Evolutionary conservation across 2,113 vertebrate genomes (phyloP), one percentile per base, ranked within the genome.

Genomic region (Muntiacus muntjak): DNA sequence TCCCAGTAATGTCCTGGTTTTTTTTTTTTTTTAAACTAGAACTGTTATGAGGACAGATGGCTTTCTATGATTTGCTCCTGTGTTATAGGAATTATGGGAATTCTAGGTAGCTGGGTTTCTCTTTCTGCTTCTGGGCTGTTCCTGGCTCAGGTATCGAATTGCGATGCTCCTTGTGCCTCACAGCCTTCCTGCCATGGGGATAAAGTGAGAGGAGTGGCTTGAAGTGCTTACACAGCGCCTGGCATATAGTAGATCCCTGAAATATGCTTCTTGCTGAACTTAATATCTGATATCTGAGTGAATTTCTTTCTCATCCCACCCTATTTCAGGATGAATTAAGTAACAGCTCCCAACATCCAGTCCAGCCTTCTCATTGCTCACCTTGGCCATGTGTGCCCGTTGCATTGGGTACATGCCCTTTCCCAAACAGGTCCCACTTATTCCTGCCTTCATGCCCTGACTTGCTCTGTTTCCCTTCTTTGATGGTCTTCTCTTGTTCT

Each of bases 311-410:
- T 58, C 21, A 86, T 40, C 3, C 45, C 40, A 23, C 25, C 28
- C 4, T 84, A 11, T 58, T 86, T 89, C 45, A 50, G 1, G 8
- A 40, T 58, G 36, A 12, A 6, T 81, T 86, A 21, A 60, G 17
- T 10, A 28, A 45, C 14, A 15, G 19, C 19, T 62, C n/a, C 26
- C 14, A 3, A 1, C 0, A 0, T 16, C 55, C 9, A 40, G 28
- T 43, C 25, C 23, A 58, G 40, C 12, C 81, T 92, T 47, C 47
- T 86, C 12, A 26, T 33, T 89, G 23, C 5, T 90, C 36, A 64
- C 8, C 7, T 57, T 95, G 28, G 50, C 85, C 43, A 0, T 26
- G 15, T 54, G 92, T 54, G 14, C 33, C 55, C 40, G 13, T 23
- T 57, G 57, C 54, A 28, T 7, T 47, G 52, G 47, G 12, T 60